Conservation (phyloP, 1,140 invertebrate species). For the Papilio glaucus region DNA sequence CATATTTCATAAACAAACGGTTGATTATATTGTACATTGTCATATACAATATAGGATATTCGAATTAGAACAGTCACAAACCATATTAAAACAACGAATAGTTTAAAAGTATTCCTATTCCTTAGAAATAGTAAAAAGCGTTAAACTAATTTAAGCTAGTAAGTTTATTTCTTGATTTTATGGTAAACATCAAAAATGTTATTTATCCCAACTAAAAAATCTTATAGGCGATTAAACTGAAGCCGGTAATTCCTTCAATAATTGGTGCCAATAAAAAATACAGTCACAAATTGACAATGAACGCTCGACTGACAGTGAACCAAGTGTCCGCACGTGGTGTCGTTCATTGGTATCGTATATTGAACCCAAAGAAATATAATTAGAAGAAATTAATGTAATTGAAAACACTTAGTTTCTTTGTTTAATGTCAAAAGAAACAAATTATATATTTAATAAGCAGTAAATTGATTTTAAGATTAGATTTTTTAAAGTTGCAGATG, state of each 20-base stretch:
- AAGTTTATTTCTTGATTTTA: too few relatives aligned
- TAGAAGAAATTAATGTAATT: constrained; percentile 14
- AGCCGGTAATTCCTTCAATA: background rate
- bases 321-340: constrained; percentile 2
- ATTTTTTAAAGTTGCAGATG: background rate
- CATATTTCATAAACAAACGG: background rate
- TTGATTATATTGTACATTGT: too few relatives aligned
- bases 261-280: background rate
- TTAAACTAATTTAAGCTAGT: too few relatives aligned
- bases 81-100: too few relatives aligned
- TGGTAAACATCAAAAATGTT: background rate
- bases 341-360: background rate
- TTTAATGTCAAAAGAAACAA: background rate
- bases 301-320: constrained; percentile 1
- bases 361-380: constrained; percentile 1
- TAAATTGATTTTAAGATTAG: background rate
- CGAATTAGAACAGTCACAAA: background rate
- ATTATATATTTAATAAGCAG: background rate
- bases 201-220: background rate
- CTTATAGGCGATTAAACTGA: background rate
- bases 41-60: too few relatives aligned
- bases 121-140: too few relatives aligned
- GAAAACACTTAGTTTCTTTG: constrained; percentile 2
- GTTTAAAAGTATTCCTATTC: too few relatives aligned
- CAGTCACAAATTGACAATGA: background rate